phyloP scores from a whole-genome alignment of 53 echinoderm and acorn worm genomes.

The Stichopus horrens region DNA sequence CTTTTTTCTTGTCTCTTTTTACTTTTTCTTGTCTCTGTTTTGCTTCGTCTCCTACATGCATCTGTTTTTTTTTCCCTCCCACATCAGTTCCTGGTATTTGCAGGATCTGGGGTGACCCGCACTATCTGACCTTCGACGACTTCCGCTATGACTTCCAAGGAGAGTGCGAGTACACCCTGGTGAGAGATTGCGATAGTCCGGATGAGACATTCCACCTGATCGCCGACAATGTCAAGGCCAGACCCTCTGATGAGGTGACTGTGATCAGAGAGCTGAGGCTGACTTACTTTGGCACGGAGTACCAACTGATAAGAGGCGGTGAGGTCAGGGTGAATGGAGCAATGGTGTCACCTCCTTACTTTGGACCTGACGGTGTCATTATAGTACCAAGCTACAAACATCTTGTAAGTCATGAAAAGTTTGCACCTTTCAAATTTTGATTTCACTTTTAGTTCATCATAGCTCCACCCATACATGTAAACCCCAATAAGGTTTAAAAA shows the following conservation, averaged over 20 bases:
- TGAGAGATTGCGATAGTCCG: conserved; percentile 40
- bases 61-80: not conserved
- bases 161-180: conserved; percentile 67
- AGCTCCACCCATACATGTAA: too few relatives aligned
- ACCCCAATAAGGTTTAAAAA: too few relatives aligned
- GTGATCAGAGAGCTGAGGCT: conserved; percentile 55
- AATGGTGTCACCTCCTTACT: conserved; percentile 49
- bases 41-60: not conserved
- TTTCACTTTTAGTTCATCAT: too few relatives aligned
- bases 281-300: conserved; percentile 46
- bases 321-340: conserved; percentile 70
- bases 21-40: not conserved
- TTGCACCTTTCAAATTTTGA: too few relatives aligned
- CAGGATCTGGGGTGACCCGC: conserved; percentile 70
- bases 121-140: conserved; percentile 68
- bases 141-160: conserved; percentile 67
- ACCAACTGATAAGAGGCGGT: conserved; percentile 52
- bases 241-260: conserved; percentile 66
- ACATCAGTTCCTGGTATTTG: conserved; percentile 52
- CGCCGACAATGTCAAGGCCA: conserved; percentile 65
- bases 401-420: not conserved
- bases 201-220: conserved; percentile 49
- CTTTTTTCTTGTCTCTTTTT: too few relatives aligned
- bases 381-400: conserved; percentile 4
- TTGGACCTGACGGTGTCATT: conserved; percentile 26